Base-by-base conservation (phyloP, 2,797 vertebrate genomes). In the Argentina silus region DNA sequence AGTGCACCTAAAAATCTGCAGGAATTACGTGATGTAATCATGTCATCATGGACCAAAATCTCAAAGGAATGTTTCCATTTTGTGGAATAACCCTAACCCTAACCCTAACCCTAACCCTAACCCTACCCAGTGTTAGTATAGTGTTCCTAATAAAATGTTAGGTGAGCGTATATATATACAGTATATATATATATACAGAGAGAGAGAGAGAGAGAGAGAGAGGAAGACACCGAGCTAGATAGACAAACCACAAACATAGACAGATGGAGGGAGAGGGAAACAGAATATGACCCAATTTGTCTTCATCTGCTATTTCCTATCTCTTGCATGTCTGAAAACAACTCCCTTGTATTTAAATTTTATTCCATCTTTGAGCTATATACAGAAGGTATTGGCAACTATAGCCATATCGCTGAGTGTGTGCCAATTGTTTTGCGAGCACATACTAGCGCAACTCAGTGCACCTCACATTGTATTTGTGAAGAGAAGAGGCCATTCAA, bases 401-500 rank as follows among this genome's bases (percentile, higher is more conserved):
- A 4, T 21, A 27, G 57, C 17, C 23, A 21, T 27, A 23, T 56
- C 50, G 10, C 15, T 73, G 61, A 53, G 43, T 11, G 15, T n/a
- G 14, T 15, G 17, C 19, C 50, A 6, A 27, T 61, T 61, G 59
- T 12, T 7, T 36, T 36, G 27, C 27, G 27, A 36, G 27, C 27
- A 36, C 4, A 36, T 36, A 1, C 4, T 61, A 36, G 7, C 27
- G 2, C 27, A 42, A 61, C 59, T 23, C 59, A 61, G 12, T 11
- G 57, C 57, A 43, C 65, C 63, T 77, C 63, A 61, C 7, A 60
- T 7, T 51, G 45, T 69, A 73, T 70, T 67, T 63, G 17, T 59
- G 15, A 68, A 59, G 8, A 67, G 67, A 65, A 63, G 51, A 36
- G 48, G 63, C 66, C 50, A 51, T 78, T 66, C 68, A 70, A 36